A percentile compares a stretch with the other conserved stretches of the same genome.
These are phyloP conservation scores for Glyphotaelius pellucidus DNA, from an alignment of 2,888 invertebrate species.

Conservation along the genomic window DNA sequence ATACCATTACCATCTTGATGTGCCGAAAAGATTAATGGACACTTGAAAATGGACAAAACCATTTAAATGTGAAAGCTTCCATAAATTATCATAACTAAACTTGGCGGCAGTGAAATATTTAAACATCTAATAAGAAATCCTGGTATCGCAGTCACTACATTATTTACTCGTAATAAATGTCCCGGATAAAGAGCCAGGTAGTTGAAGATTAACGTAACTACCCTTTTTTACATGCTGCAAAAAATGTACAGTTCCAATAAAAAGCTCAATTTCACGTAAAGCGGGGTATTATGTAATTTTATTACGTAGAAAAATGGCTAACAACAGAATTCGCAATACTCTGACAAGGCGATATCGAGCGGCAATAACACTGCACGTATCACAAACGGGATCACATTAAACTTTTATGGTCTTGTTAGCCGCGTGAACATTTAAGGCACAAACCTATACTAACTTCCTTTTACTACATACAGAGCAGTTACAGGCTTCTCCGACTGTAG, in stretches of 20 bases:
- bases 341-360: conserved; percentile 20
- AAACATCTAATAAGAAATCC: conserved; percentile 18
- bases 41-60: background rate
- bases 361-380: conserved; percentile 30
- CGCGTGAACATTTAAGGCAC: conserved; percentile 4
- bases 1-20: background rate
- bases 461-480: background rate
- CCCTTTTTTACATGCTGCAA: background rate
- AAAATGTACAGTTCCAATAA: conserved; percentile 40
- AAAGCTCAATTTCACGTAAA: conserved; percentile 33
- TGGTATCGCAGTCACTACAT: background rate
- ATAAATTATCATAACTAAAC: conserved; percentile 31
- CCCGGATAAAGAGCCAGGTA: conserved; percentile 24
- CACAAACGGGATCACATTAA: conserved; percentile 38
- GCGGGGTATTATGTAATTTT: conserved; percentile 33
- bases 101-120: conserved; percentile 2
- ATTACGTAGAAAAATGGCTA: conserved; percentile 39
- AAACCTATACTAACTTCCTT: background rate
- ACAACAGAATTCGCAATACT: conserved; percentile 28
- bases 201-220: background rate
- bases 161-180: conserved; percentile 35
- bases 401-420: conserved; percentile 32
- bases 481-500: background rate
- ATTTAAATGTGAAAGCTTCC: conserved; percentile 22
- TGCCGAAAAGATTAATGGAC: background rate